Evolutionary conservation across 2,888 invertebrate genomes (phyloP), one percentile per base, ranked within the genome.

Genomic region (Timandra comae): DNA sequence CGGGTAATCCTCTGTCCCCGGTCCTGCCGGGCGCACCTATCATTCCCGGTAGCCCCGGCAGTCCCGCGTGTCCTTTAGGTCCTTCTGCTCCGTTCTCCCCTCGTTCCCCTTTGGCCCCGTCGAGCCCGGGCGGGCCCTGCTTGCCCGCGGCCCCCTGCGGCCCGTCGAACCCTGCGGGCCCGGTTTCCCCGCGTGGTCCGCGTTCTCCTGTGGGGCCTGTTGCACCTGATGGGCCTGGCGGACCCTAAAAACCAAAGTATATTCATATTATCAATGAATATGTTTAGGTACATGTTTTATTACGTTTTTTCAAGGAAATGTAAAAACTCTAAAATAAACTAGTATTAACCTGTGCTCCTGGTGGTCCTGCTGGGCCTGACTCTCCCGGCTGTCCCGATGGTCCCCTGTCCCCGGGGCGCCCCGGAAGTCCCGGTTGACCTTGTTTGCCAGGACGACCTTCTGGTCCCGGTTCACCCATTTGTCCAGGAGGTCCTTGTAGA

Each of bases 11-110:
- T 52, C 89, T 89, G 33, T 95, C 94, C 9, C 93, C 93, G 30
- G 80, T 66, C 4, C 86, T 62, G 5, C 93, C 93, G 3, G 86
- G 87, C 0, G 88, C 69, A 6, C 96, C 96, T 0, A 91, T 88
- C 53, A 93, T 77, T 10, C 96, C 96, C 55, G 94, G 94, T 20
- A 95, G 69, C 3, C 96, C 95, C 43, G 91, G 91, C 23, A 95
- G 76, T n/a, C 95, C 95, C 23, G 93, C 86, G 60, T 95, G 95
- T 4, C 95, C 95, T 65, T 94, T 95, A 2, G 88, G 76, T 11
- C 95, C 95, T 58, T 91, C 90, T 1, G 88, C 81, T 1, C 95
- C 95, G 1, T 78, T 40, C 42, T 90, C 90, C 1, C 89, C 89
- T 1, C 79, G 54, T 33, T 88, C 88, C 13, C 89, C 89, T 37